These are phyloP conservation scores for Colinus virginianus DNA, from an alignment of 2,113 vertebrate genomes.

Conservation along the genomic window DNA sequence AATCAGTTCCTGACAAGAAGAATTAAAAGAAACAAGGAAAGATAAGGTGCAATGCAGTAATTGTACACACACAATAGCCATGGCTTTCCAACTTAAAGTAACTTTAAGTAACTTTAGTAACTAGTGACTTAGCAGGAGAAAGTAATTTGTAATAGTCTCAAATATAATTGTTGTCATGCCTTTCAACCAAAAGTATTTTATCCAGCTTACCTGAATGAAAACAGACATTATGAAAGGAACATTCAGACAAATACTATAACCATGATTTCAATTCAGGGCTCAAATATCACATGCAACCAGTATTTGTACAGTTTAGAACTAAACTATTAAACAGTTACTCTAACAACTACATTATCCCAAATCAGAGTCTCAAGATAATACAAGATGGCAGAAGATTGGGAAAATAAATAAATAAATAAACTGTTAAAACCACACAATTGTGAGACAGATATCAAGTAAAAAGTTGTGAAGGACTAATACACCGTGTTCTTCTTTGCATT, in stretches of 20 bases:
- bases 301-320: neutral
- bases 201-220: neutral
- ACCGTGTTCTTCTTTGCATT: neutral
- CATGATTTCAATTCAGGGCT: neutral
- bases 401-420: neutral
- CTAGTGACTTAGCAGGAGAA: neutral
- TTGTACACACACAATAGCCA: neutral
- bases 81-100: neutral
- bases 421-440: neutral
- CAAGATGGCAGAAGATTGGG: neutral
- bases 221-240: neutral
- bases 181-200: neutral
- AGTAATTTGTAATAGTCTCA: neutral
- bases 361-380: neutral
- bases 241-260: neutral
- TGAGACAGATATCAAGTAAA: neutral
- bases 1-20: slow-evolving; percentile 89
- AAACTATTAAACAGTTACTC: neutral
- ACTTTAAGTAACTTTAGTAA: too few relatives aligned
- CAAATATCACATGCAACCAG: neutral
- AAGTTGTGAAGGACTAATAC: neutral
- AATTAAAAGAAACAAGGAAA: neutral
- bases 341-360: neutral
- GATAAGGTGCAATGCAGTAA: neutral
- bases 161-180: neutral